Conservation (phyloP, 2,113 vertebrate species). For the Cariama cristata region DNA sequence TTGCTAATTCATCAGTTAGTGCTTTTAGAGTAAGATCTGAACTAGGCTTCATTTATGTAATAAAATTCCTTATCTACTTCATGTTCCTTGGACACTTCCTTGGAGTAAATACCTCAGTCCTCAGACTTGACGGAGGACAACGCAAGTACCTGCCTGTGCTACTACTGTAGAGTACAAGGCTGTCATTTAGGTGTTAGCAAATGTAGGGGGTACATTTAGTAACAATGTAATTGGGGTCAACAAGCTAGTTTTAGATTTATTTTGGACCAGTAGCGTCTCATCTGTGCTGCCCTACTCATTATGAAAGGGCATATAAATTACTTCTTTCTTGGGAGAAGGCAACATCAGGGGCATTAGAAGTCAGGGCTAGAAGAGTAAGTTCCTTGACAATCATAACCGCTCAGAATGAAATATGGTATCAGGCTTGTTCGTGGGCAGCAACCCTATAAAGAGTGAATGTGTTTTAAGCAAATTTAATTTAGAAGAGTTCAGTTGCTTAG, state of each 20-base stretch:
- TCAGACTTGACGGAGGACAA: neutral
- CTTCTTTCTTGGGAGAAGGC: neutral
- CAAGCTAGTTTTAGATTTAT: neutral
- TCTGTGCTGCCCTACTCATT: neutral
- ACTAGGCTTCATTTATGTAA: neutral
- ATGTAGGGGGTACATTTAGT: neutral
- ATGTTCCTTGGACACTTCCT: neutral
- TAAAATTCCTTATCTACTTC: neutral
- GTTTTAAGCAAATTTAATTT: neutral
- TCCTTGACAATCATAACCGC: neutral
- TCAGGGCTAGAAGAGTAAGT: neutral
- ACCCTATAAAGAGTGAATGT: neutral
- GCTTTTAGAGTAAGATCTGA: neutral
- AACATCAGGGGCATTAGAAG: neutral
- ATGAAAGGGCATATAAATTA: neutral
- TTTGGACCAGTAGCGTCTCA: neutral
- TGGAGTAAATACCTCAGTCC: neutral
- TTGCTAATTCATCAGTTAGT: neutral
- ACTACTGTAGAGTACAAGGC: too few relatives aligned
- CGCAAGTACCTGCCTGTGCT: neutral
- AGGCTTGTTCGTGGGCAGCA: neutral
- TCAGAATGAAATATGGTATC: fast-evolving
- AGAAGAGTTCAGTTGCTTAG: neutral
- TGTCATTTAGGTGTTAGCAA: neutral
- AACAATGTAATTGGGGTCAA: neutral